Evolutionary conservation across 2,888 invertebrate species (phyloP), one percentile per base, ranked within the genome.

Genomic region (Lumbricus terrestris): DNA sequence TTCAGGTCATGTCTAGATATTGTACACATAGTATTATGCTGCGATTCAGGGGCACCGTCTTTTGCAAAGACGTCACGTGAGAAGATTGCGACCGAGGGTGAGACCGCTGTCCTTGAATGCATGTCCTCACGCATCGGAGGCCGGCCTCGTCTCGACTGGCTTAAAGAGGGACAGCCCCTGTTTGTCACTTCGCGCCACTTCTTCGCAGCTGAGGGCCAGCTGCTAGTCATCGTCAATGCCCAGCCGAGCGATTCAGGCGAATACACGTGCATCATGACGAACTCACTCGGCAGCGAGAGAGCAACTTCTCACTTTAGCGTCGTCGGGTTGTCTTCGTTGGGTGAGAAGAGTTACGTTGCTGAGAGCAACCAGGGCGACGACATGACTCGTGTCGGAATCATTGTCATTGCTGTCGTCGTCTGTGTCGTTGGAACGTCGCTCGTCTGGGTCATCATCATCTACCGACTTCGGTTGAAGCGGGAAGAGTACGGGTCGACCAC

Each of bases 401-500:
- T 98, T 92, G 96, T 98, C 93, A 97, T 98, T 93, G 97, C 97
- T 11, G 97, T 97, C 0, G 97, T 98, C 85, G 97, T 97, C 95
- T 97, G 98, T 95, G 97, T 98, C 90, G 97, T 98, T 33, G 97
- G 97, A n/a, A 98, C 98, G 16, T 97, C 98, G 0, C 96, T 97
- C 33, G 96, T 98, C 90, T 98, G 98, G 98, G 97, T 98, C 89
- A 97, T 97, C 90, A 97, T 98, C 92, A 97, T 98, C 93, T 97
- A 97, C 95, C 97, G 97, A 94, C 97, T 97, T 13, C 96, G 97
- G 92, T 96, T 97, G 95, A 93, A 94, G 37, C 42, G 42, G 82
- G 47, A 88, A 47, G 89, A 34, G 37, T 47, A 34, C 15, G 35
- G 37, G 85, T 34, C 85, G 8, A 69, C 69, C 29, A 69, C 69